Conservation (phyloP, 2,888 invertebrate species). For the Troglohyphantes excavatus region DNA sequence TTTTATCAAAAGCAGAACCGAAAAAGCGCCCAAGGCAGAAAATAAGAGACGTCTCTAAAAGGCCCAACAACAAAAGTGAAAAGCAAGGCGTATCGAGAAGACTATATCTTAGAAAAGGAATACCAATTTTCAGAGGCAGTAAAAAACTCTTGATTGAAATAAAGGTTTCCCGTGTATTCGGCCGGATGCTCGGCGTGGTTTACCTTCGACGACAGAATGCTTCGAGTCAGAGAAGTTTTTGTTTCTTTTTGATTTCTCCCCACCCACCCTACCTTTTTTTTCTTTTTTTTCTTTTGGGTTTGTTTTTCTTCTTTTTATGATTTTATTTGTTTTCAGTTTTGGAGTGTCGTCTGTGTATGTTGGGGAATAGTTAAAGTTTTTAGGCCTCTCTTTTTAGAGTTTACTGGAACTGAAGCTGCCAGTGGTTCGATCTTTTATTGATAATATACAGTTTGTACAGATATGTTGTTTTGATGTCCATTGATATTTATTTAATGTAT, state of each 20-base stretch:
- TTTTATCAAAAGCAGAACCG: neutral
- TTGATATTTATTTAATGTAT: too few relatives aligned
- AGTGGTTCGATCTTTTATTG: neutral
- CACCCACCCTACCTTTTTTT: neutral
- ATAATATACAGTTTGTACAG: neutral
- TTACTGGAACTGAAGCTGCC: neutral
- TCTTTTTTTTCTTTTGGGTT: conserved; percentile 28
- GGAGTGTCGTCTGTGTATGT: neutral
- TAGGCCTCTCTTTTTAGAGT: neutral
- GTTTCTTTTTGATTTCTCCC: neutral
- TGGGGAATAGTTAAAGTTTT: neutral
- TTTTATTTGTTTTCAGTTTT: conserved; percentile 21
- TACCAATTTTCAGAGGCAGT: conserved; percentile 56
- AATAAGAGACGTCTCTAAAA: neutral
- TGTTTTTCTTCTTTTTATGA: neutral
- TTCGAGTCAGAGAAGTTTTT: conserved; percentile 52
- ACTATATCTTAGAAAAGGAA: conserved; percentile 29
- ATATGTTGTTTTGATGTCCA: too few relatives aligned
- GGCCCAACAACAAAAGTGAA: neutral
- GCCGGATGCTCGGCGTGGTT: conserved; percentile 13
- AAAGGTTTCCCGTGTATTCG: conserved; percentile 69
- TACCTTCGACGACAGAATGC: conserved; percentile 37
- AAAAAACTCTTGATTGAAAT: conserved; percentile 69
- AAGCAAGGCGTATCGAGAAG: conserved; percentile 37
- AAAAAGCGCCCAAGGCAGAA: neutral